Evolutionary conservation across 2,797 vertebrate genomes (phyloP).

Genomic region (Okamejei kenojei): DNA sequence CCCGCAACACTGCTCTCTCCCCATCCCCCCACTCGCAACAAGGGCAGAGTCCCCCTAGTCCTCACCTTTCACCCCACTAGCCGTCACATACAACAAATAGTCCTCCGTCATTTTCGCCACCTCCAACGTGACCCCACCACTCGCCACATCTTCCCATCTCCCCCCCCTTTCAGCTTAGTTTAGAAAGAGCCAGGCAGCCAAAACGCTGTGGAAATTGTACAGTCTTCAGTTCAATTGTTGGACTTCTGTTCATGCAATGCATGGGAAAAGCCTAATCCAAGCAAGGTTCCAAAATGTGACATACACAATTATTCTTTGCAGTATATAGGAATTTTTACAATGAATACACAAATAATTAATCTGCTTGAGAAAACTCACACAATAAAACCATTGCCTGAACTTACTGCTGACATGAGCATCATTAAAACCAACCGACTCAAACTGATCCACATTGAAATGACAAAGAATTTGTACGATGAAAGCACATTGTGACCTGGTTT

Average conservation of each 20-base stretch:
- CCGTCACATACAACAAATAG: too few relatives aligned
- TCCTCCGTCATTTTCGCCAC: too few relatives aligned
- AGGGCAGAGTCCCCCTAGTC: too few relatives aligned
- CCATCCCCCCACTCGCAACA: too few relatives aligned
- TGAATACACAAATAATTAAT: not conserved
- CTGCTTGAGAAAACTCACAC: not conserved
- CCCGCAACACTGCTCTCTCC: too few relatives aligned
- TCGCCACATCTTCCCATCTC: too few relatives aligned
- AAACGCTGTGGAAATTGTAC: not conserved
- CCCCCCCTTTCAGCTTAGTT: not conserved
- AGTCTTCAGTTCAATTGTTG: not conserved
- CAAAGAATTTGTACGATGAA: not conserved
- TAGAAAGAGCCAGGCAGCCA: not conserved
- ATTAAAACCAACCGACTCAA: not conserved
- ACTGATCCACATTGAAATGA: not conserved
- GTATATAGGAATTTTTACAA: not conserved
- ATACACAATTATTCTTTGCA: not conserved
- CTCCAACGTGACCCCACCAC: too few relatives aligned
- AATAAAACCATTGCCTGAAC: not conserved
- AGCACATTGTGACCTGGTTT: not conserved
- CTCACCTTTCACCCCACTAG: too few relatives aligned
- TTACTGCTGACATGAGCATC: too few relatives aligned
- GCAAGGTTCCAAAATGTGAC: not conserved
- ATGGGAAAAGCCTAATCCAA: constrained; percentile 13
- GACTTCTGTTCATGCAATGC: not conserved